These are phyloP conservation scores for Pseudocheirus occidentalis DNA, from an alignment of 2,797 vertebrate species.

Conservation along the genomic window DNA sequence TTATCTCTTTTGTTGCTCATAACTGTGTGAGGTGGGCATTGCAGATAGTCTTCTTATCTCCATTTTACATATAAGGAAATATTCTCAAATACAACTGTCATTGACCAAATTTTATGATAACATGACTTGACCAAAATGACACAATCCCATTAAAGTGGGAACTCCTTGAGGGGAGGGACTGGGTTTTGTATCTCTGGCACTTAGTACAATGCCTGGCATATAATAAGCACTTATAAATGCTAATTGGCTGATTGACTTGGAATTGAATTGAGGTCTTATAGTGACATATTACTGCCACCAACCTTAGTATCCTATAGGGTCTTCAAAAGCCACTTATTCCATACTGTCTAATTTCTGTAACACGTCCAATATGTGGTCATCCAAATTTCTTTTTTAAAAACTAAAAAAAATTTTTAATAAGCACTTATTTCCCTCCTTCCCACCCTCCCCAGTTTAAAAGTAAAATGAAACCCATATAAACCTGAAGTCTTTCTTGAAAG, in stretches of 20 bases:
- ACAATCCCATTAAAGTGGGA: neutral
- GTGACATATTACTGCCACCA: neutral
- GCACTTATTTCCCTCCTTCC: neutral
- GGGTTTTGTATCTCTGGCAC: neutral
- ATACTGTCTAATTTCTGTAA: neutral
- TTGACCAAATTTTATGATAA: neutral
- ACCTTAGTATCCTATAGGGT: neutral
- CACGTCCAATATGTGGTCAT: neutral
- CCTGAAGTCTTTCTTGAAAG: neutral
- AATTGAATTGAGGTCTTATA: neutral
- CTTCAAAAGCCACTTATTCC: neutral
- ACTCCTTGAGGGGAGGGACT: neutral
- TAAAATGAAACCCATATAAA: neutral
- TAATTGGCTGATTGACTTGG: neutral
- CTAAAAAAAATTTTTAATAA: too few species aligned
- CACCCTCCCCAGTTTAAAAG: neutral
- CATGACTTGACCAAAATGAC: neutral
- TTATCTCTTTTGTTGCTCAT: neutral
- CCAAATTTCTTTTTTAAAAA: neutral
- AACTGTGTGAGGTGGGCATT: neutral
- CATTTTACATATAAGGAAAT: neutral
- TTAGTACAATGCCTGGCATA: neutral
- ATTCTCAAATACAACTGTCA: neutral
- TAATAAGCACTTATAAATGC: neutral
- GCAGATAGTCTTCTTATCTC: neutral